Evolutionary conservation across 2,797 vertebrate genomes (phyloP).

Genomic region (Lemur catta): DNA sequence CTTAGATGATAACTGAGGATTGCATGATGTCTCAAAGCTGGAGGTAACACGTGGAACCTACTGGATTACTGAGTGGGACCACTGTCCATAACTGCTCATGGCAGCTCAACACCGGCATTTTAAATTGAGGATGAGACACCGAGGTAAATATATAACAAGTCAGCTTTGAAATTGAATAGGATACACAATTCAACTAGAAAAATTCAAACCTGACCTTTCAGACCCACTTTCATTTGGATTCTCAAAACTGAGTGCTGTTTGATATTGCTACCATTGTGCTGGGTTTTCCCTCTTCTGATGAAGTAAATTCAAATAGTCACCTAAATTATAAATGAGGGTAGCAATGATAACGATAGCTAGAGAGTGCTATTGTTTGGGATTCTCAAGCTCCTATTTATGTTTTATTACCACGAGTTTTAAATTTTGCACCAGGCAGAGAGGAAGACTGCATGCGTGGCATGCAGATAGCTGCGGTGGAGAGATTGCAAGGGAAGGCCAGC

Average conservation of each 20-base stretch:
- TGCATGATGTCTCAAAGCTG: not conserved
- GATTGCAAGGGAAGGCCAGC: conserved; percentile 45
- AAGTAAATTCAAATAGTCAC: not conserved
- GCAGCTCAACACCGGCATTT: not conserved
- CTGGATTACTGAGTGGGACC: not conserved
- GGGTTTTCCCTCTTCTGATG: not conserved
- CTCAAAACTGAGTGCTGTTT: not conserved
- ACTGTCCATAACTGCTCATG: too few species aligned
- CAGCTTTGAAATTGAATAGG: not conserved
- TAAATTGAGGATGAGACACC: not conserved
- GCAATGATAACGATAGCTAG: not conserved
- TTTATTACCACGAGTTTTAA: conserved; percentile 11
- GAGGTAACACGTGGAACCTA: not conserved
- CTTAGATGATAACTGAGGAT: not conserved
- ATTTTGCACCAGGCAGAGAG: conserved; percentile 12
- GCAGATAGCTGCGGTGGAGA: conserved; percentile 5
- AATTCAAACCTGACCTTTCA: conserved; percentile 14
- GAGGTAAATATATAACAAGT: not conserved
- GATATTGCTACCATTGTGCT: not conserved
- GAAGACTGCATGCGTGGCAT: not conserved
- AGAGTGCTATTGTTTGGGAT: not conserved
- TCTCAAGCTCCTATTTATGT: not conserved
- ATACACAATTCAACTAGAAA: not conserved
- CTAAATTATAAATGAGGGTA: conserved; percentile 20
- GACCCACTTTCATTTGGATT: not conserved